A percentile compares a stretch with the other conserved stretches of the same genome.
These are phyloP conservation scores for Ibidorhyncha struthersii DNA, from an alignment of 2,113 vertebrate species.

Conservation along the genomic window DNA sequence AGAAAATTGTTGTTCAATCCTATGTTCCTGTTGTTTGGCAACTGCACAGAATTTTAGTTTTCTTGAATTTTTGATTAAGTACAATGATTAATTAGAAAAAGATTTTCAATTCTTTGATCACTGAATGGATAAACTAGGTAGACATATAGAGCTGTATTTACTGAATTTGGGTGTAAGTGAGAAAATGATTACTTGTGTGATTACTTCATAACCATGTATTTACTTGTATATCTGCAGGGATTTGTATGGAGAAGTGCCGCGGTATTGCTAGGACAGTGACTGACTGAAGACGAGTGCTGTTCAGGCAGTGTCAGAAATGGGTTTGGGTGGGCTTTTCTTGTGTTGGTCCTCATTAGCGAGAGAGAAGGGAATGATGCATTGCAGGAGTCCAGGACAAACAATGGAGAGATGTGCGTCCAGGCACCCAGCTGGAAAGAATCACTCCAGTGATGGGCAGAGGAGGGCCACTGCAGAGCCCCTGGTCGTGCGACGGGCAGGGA, in stretches of 20 bases:
- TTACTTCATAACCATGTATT: too few relatives aligned
- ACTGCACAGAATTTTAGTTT: not conserved
- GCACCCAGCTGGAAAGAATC: too few relatives aligned
- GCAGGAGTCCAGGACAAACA: not conserved
- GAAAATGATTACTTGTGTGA: not conserved
- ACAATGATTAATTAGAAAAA: not conserved
- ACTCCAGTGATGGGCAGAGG: not conserved
- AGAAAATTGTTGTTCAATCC: not conserved
- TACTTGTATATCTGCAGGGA: fast-evolving
- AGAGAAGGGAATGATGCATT: fast-evolving
- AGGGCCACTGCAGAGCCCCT: not conserved
- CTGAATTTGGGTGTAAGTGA: not conserved
- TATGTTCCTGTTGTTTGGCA: not conserved
- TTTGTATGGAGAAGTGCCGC: fast-evolving
- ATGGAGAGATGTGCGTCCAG: not conserved
- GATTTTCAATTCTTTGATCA: not conserved
- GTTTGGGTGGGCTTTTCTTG: not conserved
- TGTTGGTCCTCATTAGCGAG: not conserved
- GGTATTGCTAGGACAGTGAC: not conserved
- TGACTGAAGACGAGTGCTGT: fast-evolving
- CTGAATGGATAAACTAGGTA: not conserved
- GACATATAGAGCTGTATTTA: not conserved
- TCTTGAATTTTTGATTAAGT: not conserved
- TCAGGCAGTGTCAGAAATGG: not conserved
- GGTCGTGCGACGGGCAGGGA: fast-evolving